Evolutionary conservation across 2,113 vertebrate species (phyloP).

Genomic region (Chionis minor): DNA sequence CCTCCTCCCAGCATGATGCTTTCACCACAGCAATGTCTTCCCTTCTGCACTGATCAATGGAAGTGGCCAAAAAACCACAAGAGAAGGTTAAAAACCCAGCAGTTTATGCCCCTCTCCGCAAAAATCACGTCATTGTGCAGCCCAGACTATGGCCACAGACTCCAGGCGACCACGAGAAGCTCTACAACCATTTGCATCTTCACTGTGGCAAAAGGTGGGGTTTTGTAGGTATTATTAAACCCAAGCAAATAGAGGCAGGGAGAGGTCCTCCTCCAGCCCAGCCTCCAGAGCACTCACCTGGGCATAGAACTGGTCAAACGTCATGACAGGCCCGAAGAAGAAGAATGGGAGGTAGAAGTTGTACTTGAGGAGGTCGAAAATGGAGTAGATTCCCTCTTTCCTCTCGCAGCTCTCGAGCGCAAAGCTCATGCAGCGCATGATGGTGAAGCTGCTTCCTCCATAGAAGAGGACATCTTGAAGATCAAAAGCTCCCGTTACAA

Average conservation of each 20-base stretch:
- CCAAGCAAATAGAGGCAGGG: accelerated
- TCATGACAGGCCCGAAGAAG: conserved; percentile 97
- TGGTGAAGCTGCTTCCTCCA: conserved; percentile 88
- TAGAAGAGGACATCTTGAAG: conserved; percentile 92
- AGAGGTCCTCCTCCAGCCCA: neutral
- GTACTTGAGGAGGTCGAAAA: conserved; percentile 93
- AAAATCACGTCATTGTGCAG: neutral
- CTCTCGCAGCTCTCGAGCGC: conserved; percentile 86
- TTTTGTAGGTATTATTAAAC: neutral
- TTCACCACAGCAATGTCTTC: neutral
- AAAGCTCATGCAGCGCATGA: conserved; percentile 94
- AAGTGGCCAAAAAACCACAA: neutral
- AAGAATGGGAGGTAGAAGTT: conserved; percentile 99
- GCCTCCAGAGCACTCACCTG: conserved; percentile 76
- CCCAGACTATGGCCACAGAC: neutral
- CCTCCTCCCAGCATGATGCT: neutral
- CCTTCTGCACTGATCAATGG: no score
- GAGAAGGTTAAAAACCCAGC: neutral
- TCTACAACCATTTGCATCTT: neutral
- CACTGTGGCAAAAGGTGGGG: accelerated
- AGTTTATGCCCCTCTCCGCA: neutral
- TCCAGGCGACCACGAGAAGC: neutral
- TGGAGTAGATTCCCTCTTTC: conserved; percentile 85
- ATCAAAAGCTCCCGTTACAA: conserved; percentile 86
- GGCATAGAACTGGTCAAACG: conserved; percentile 87